Conservation (phyloP, 2,797 vertebrate species). For the Thripadectes ignobilis region DNA sequence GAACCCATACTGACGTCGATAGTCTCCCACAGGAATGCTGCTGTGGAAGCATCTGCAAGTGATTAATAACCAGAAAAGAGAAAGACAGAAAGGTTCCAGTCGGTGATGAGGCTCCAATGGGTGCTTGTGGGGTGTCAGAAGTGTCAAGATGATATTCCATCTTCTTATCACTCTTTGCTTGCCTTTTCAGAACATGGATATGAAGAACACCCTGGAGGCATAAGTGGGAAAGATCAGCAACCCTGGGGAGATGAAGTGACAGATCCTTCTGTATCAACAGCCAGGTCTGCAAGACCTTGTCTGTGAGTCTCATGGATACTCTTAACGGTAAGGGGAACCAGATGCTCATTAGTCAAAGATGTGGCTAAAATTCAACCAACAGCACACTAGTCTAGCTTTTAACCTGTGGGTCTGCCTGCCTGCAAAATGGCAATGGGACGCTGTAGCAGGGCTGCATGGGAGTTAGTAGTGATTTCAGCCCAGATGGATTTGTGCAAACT, state of each 20-base stretch:
- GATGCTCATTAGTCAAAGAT: slow-evolving; percentile 37
- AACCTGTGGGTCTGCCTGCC: background rate
- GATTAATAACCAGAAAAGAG: slow-evolving; percentile 36
- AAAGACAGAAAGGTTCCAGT: background rate
- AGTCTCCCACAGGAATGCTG: slow-evolving; percentile 45
- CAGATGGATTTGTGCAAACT: background rate
- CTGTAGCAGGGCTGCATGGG: background rate
- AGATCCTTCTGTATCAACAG: background rate
- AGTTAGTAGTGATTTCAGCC: background rate
- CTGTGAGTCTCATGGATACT: background rate
- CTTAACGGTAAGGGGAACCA: slow-evolving; percentile 33
- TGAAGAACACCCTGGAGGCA: background rate
- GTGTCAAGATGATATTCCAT: background rate
- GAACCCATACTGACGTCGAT: slow-evolving; percentile 1
- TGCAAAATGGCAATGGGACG: background rate
- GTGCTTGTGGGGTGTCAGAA: background rate
- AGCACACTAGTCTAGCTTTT: background rate
- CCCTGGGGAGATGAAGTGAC: background rate
- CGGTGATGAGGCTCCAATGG: background rate
- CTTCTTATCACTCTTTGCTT: background rate
- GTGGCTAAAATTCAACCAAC: background rate
- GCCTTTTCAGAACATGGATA: background rate
- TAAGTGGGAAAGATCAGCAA: background rate
- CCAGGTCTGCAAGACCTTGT: background rate
- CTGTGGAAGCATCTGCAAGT: slow-evolving; percentile 46